Conservation (phyloP, 37 sponge, comb jelly and placozoan genomes). For the Theonella swinhoei region DNA sequence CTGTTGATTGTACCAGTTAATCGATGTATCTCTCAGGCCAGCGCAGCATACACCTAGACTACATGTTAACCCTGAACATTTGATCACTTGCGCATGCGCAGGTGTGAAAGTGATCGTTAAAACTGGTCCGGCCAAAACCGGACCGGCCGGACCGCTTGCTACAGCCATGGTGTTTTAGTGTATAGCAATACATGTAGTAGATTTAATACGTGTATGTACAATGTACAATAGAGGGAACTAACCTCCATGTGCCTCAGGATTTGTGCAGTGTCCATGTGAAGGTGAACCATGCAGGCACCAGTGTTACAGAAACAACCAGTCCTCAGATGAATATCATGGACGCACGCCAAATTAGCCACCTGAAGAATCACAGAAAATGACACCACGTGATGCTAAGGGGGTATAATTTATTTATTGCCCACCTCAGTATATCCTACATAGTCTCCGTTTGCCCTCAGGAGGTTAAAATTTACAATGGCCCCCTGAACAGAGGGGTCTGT, state of each 20-base stretch:
- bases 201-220: too few species aligned
- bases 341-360: constrained; percentile 78
- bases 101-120: too few species aligned
- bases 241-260: constrained; percentile 69
- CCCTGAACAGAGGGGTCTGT: constrained; percentile 65
- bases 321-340: constrained; percentile 73
- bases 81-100: too few species aligned
- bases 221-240: too few species aligned
- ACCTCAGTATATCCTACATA: constrained; percentile 85
- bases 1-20: too few species aligned
- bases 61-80: too few species aligned
- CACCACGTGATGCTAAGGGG: neutral
- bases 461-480: constrained; percentile 83
- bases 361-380: neutral
- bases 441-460: constrained; percentile 65
- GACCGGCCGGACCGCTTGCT: too few species aligned
- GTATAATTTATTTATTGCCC: neutral
- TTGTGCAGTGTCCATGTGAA: constrained; percentile 52
- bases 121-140: too few species aligned
- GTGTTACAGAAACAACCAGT: constrained; percentile 98
- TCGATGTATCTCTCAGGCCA: too few species aligned
- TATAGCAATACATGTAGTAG: too few species aligned
- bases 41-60: too few species aligned
- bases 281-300: constrained; percentile 83
- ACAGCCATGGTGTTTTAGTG: too few species aligned